These are phyloP conservation scores for Pangasius krempfi DNA, from an alignment of 2,797 vertebrate species.

Conservation along the genomic window DNA sequence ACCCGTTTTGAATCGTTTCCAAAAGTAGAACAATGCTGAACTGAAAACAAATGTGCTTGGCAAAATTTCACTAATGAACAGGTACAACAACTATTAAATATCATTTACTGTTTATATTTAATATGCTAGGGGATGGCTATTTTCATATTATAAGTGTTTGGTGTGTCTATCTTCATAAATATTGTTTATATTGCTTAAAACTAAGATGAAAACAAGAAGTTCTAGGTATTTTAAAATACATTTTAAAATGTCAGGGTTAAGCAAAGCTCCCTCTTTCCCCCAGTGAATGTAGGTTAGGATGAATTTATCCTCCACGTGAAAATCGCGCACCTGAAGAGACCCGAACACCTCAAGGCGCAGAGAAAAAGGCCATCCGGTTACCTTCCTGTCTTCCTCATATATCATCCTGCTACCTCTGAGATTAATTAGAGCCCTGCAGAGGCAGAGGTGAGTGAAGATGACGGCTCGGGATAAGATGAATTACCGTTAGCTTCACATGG, in stretches of 20 bases:
- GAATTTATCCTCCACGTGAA: conserved; percentile 11
- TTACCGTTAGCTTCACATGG: conserved; percentile 24
- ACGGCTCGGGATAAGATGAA: conserved; percentile 40
- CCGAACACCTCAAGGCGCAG: conserved; percentile 16
- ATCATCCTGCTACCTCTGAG: conserved; percentile 46
- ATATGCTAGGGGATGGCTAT: too few species aligned
- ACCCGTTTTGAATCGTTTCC: neutral
- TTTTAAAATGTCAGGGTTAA: conserved; percentile 19
- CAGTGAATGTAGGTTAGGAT: conserved; percentile 4
- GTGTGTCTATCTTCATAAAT: neutral
- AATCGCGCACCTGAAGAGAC: conserved; percentile 1
- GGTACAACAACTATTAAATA: neutral
- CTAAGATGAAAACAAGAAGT: neutral
- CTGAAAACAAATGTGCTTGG: neutral
- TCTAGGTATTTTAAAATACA: neutral
- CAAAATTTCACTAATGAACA: neutral
- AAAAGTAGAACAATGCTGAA: neutral
- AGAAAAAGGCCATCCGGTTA: conserved; percentile 26
- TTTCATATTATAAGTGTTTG: neutral
- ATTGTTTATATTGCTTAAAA: too few species aligned
- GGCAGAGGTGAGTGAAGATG: conserved; percentile 32
- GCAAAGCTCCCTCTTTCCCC: conserved; percentile 12
- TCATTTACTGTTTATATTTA: neutral
- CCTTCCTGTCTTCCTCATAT: conserved; percentile 16
- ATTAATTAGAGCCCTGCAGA: conserved; percentile 52